Evolutionary conservation across 2,113 vertebrate genomes (phyloP).

Genomic region (Chlorocebus sabaeus): DNA sequence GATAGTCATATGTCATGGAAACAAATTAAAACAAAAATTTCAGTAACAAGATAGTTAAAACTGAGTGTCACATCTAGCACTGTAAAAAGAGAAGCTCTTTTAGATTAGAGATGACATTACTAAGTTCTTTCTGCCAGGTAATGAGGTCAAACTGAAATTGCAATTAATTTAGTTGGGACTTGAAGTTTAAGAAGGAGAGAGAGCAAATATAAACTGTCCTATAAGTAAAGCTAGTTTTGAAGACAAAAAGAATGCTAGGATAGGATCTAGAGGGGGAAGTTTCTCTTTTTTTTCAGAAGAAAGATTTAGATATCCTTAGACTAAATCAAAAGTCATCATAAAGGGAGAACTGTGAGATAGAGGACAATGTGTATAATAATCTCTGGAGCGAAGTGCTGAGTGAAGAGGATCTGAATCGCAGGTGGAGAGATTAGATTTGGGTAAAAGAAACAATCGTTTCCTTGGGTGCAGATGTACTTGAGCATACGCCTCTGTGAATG

Average conservation of each 20-base stretch:
- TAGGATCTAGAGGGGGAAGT: not conserved
- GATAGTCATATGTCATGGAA: not conserved
- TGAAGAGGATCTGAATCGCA: not conserved
- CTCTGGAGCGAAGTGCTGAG: not conserved
- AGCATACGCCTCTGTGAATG: not conserved
- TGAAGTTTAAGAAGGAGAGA: not conserved
- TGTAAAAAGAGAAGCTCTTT: not conserved
- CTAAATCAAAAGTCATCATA: not conserved
- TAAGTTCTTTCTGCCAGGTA: not conserved
- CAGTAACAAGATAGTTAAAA: not conserved
- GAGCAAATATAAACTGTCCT: not conserved
- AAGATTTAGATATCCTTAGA: not conserved
- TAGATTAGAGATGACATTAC: not conserved
- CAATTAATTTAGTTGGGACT: not conserved
- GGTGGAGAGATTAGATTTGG: not conserved
- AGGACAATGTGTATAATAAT: too few relatives aligned
- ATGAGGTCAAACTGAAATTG: not conserved
- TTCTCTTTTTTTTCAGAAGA: not conserved
- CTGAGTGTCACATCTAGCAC: not conserved
- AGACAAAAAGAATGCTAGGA: not conserved
- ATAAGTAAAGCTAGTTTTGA: not conserved
- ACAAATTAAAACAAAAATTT: not conserved
- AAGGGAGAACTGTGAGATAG: not conserved
- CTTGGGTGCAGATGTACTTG: not conserved
- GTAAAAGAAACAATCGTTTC: not conserved